These are phyloP conservation scores for Micoletzkya japonica DNA, from an alignment of 2,888 invertebrate species.

Conservation along the genomic window DNA sequence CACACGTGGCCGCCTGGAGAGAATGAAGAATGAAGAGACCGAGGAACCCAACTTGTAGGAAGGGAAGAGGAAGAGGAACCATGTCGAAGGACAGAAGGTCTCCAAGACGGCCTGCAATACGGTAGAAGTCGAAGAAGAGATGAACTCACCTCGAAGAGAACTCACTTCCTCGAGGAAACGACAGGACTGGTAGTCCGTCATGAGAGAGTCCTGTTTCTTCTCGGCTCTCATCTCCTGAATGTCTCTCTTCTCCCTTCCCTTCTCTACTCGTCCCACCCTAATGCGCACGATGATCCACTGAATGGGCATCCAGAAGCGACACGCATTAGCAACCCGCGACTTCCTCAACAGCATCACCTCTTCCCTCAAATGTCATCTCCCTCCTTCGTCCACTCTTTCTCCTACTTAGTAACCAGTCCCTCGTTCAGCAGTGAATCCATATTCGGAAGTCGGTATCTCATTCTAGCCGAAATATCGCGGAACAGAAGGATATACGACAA, in stretches of 20 bases:
- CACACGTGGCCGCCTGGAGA: slow-evolving; percentile 4
- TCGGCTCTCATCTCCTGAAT: slow-evolving; percentile 25
- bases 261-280: slow-evolving; percentile 3
- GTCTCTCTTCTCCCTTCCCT: not conserved
- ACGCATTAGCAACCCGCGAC: slow-evolving; percentile 12
- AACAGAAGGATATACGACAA: slow-evolving; percentile 25
- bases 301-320: slow-evolving; percentile 25
- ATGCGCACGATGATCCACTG: slow-evolving; percentile 28
- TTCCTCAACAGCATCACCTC: slow-evolving; percentile 15
- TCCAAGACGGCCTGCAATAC: no score
- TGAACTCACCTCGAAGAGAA: slow-evolving; percentile 5
- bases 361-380: not conserved
- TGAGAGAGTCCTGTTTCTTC: slow-evolving; percentile 20
- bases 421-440: slow-evolving; percentile 6
- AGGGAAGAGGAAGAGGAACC: slow-evolving; percentile 27
- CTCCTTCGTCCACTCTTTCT: not conserved
- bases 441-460: slow-evolving; percentile 5
- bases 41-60: slow-evolving; percentile 17
- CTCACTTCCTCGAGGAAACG: slow-evolving; percentile 20
- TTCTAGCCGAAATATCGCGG: slow-evolving; percentile 17
- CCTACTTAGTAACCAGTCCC: slow-evolving; percentile 11
- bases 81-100: slow-evolving; percentile 26
- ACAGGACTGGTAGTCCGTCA: slow-evolving; percentile 21
- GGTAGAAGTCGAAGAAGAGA: no score
- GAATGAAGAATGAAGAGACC: not conserved